Evolutionary conservation across 2,113 vertebrate species (phyloP), one percentile per base, ranked within the genome.

Genomic region (Rallus limicola): DNA sequence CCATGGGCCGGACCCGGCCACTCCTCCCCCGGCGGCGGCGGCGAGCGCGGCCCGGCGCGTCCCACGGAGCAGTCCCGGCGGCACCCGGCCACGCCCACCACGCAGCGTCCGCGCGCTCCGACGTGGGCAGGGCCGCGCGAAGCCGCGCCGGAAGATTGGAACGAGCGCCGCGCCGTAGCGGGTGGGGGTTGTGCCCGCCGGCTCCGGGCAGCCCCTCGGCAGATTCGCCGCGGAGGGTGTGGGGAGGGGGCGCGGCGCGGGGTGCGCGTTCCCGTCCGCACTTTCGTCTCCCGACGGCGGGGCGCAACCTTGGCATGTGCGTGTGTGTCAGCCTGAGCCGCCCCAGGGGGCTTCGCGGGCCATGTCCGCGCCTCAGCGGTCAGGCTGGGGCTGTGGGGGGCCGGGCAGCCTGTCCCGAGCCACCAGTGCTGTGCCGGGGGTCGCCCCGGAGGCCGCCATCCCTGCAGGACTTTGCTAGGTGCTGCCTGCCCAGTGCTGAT

Each of bases 71-170:
- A 21, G 88, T 79, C 87, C 88, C 94, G 88, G 89, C 90, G 77
- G 94, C 88, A 24, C 89, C 70, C 85, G 65, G 96, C 72, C 88
- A 91, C 89, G 97, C 95, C 94, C 86, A 82, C 80, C 90, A 64
- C 97, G 96, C 97, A 90, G 97, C 97, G 96, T 93, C 97, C 95
- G 85, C 95, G 97, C 97, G 89, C 97, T 91, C 95, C 95, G 93
- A 97, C 97, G 95, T 94, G 85, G 96, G 95, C 93, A 90, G 56
- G 75, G 87, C 78, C 48, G 78, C 70, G 78, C 80, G 76, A 50
- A 93, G 87, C 69, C 55, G 48, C 50, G 5, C 38, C 52, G 70
- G 82, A 93, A 88, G n/a, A 2, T 82, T 94, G 96, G 93, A 13
- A 48, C 87, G 58, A 26, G 92, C 94, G 82, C 48, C 87, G 86